phyloP scores from a whole-genome alignment of 35 echinoderm and acorn worm species.

The Hemicentrotus pulcherrimus region DNA sequence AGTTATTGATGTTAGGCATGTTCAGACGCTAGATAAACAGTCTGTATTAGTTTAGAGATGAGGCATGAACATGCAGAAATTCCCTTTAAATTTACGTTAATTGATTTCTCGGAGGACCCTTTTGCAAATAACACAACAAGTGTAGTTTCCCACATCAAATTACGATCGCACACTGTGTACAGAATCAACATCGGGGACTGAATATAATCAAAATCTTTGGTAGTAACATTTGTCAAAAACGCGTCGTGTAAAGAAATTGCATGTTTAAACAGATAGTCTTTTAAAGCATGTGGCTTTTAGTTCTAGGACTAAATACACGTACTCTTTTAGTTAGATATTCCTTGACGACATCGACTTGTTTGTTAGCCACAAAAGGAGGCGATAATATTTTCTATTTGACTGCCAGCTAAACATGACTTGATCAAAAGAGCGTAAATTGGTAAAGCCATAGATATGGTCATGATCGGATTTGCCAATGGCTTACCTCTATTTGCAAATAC shows the following conservation, averaged over 20 bases:
- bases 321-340: neutral
- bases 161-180: neutral
- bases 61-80: neutral
- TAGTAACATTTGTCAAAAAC: neutral
- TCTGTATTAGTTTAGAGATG: neutral
- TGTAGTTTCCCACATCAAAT: neutral
- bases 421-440: too few relatives aligned
- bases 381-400: too few relatives aligned
- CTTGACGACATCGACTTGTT: neutral
- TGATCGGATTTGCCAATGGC: too few relatives aligned
- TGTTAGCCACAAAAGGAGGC: too few relatives aligned
- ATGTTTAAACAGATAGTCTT: neutral
- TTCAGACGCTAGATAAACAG: neutral
- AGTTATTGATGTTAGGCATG: neutral
- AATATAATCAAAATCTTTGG: neutral
- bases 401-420: too few relatives aligned
- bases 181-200: neutral
- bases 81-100: neutral
- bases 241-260: neutral
- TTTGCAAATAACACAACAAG: neutral
- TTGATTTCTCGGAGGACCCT: neutral
- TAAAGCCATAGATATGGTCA: too few relatives aligned
- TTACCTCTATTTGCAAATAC: too few relatives aligned
- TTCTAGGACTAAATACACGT: too few relatives aligned
- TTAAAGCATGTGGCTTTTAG: neutral